Evolutionary conservation across 2,888 invertebrate species (phyloP), one percentile per base, ranked within the genome.

Genomic region (Urechis unicinctus): DNA sequence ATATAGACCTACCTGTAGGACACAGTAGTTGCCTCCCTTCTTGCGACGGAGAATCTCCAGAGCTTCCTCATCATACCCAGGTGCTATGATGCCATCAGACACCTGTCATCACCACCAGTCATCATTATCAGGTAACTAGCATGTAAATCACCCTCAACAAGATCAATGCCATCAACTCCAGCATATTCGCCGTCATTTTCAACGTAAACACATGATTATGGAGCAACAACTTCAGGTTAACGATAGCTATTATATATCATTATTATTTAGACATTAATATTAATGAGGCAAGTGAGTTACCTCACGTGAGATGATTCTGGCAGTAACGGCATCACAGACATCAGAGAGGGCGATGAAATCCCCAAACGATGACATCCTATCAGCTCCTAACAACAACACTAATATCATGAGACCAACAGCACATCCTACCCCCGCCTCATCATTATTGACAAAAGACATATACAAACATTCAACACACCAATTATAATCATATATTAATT

Each of bases 351-450:
- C 94, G 36, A 97, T 85, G 78, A 97, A 97, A 80, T 98, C 98
- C 0, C 98, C 97, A 79, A 97, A 98, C 0, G 96, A 96, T 6
- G 95, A 96, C 97, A 98, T 97, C 53, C 97, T 85, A 80, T 98
- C 97, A 21, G 96, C 95, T 50, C 97, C 81, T 81, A 58, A 5
- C 22, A n/a, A 42, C 13, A 22, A 21, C 22, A 50, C 9, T 21
- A 50, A 41, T 21, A 50, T n/a, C 50, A 21, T 13, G 41, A 13
- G n/a, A n/a, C n/a, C n/a, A n/a, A n/a, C n/a, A n/a, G n/a, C n/a
- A n/a, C n/a, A n/a, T n/a, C n/a, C n/a, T n/a, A n/a, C n/a, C n/a
- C n/a, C n/a, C n/a, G n/a, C n/a, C n/a, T n/a, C n/a, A n/a, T n/a
- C n/a, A n/a, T n/a, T n/a, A n/a, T n/a, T n/a, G n/a, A n/a, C n/a